phyloP scores from a whole-genome alignment of 2,888 invertebrate species.

The Amiota minor region DNA sequence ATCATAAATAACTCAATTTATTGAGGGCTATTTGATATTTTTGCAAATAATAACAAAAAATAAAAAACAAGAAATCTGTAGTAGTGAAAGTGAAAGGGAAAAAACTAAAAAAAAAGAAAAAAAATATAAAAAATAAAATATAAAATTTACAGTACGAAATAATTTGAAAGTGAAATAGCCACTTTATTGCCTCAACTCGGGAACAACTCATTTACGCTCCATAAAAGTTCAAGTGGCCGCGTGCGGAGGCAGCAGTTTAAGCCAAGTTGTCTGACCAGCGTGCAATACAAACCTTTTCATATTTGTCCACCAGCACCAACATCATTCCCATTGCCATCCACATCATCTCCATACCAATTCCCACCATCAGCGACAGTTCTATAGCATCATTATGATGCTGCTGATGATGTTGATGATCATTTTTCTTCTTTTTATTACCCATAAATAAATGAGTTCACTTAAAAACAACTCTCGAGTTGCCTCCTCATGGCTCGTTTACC shows the following conservation, averaged over 20 bases:
- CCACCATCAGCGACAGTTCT: neutral
- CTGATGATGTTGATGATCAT: too few species aligned
- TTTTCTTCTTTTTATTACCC: neutral
- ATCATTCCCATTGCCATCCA: neutral
- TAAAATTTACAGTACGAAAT: neutral
- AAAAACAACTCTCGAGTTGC: slow-evolving; percentile 2
- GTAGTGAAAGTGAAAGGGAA: neutral
- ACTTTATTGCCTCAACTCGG: slow-evolving; percentile 2
- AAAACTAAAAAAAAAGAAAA: neutral
- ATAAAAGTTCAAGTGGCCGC: slow-evolving; percentile 40
- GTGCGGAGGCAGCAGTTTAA: too few species aligned
- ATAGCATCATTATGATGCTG: too few species aligned
- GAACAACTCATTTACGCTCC: slow-evolving; percentile 48
- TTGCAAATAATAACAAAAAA: neutral
- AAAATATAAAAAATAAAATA: neutral
- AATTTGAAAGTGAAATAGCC: too few species aligned
- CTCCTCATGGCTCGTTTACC: too few species aligned
- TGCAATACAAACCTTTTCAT: too few species aligned
- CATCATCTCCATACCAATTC: neutral
- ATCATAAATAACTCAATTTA: too few species aligned
- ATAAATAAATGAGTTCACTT: slow-evolving; percentile 18
- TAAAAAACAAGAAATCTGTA: neutral
- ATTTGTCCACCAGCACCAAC: too few species aligned
- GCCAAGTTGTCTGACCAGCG: too few species aligned
- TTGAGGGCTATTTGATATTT: neutral